phyloP scores from a whole-genome alignment of 2,797 vertebrate genomes.

The Paguma larvata region DNA sequence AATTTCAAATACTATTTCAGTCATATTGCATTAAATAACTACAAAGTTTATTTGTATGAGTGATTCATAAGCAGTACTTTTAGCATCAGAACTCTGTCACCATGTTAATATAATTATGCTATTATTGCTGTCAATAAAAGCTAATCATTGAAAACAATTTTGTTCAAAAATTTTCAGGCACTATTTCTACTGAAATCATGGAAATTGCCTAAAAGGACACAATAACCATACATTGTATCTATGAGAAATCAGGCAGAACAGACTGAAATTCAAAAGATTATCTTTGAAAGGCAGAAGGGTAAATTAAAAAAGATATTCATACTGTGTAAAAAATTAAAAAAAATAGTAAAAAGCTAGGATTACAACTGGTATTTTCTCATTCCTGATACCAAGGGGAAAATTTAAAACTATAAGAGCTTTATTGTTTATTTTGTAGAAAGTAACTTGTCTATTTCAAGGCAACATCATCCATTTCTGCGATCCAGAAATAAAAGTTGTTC shows the following conservation, averaged over 20 bases:
- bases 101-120: neutral
- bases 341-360: neutral
- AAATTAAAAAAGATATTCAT: neutral
- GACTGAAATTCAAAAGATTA: neutral
- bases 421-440: slow-evolving; percentile 45
- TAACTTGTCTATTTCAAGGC: neutral
- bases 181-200: slow-evolving; percentile 1
- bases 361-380: neutral
- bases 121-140: neutral
- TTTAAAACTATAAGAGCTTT: neutral
- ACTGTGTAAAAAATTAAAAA: neutral
- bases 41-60: neutral
- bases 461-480: neutral
- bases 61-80: neutral
- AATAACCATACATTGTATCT: neutral
- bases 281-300: neutral
- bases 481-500: neutral
- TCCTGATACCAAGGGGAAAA: neutral
- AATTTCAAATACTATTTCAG: slow-evolving; percentile 40
- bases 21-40: neutral
- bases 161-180: neutral
- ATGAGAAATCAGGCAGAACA: neutral
- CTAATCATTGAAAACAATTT: neutral
- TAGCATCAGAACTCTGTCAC: neutral
- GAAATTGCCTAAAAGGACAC: neutral